phyloP scores from a whole-genome alignment of 2,797 vertebrate species.

The Sorex maritimensis region DNA sequence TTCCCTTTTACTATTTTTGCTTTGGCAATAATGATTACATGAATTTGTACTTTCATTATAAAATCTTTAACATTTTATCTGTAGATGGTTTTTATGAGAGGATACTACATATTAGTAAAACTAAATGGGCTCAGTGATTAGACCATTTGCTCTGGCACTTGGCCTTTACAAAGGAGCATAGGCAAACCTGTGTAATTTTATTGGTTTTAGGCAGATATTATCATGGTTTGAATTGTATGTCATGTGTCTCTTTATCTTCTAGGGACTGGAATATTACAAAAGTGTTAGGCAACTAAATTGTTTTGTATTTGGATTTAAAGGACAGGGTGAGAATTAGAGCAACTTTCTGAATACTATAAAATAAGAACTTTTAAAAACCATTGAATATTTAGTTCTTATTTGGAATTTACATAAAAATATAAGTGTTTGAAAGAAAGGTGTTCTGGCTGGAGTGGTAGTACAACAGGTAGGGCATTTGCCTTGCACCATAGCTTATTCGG shows the following conservation, averaged over 20 bases:
- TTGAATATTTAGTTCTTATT: background rate
- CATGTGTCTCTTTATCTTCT: background rate
- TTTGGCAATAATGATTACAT: background rate
- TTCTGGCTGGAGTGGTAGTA: too few relatives aligned
- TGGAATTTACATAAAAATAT: conserved; percentile 32
- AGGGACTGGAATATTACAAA: background rate
- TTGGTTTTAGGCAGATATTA: too few relatives aligned
- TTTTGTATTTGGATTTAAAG: conserved; percentile 39
- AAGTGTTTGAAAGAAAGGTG: background rate
- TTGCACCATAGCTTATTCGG: too few relatives aligned
- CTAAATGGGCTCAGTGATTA: background rate
- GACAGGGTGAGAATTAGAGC: background rate
- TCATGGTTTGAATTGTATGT: background rate
- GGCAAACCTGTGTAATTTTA: background rate
- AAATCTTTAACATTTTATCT: conserved; percentile 12
- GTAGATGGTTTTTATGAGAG: background rate
- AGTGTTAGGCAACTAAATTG: conserved; percentile 7
- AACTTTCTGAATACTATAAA: conserved; percentile 35
- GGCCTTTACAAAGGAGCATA: conserved; percentile 59
- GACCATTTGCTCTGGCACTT: background rate
- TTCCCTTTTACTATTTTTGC: too few relatives aligned
- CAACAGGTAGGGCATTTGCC: too few relatives aligned
- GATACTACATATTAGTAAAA: conserved; percentile 14
- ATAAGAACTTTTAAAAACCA: conserved; percentile 13
- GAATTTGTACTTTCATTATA: conserved; percentile 16